Evolutionary conservation across 2,113 vertebrate species (phyloP), one percentile per base, ranked within the genome.

Genomic region (Procavia capensis): DNA sequence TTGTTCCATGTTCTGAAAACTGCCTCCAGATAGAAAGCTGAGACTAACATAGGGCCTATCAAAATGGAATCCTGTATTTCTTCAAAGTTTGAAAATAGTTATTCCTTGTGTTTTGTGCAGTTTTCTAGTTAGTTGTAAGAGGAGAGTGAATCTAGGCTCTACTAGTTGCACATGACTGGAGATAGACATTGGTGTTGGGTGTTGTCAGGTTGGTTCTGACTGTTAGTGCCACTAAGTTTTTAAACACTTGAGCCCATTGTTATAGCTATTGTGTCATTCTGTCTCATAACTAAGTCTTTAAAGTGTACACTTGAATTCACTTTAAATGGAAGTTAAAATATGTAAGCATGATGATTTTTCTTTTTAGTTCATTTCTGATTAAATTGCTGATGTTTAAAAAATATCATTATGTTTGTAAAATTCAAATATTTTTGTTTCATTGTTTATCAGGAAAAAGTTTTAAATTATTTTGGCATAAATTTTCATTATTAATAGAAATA

Each of bases 401-500:
- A 39, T 54, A 68, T 24, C 54, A 0, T 70, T 80, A 0, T 50
- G 68, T 76, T 75, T 89, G 2, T 85, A 88, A 47, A 96, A 64
- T 41, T 95, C 6, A 81, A 68, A 29, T 61, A 4, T 6, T 84
- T 93, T 70, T 94, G 34, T 59, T 93, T 95, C n/a, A 43, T 81
- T 95, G 89, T 93, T 90, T 50, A 82, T 82, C 5, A 13, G 6
- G 54, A 50, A 3, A 70, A 36, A 47, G 10, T 50, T 93, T 94
- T 89, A 43, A 82, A 80, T 94, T 27, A 76, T 13, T 13, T 82
- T 95, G 54, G 25, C 6, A 50, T 79, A 78, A 45, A 27, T 92
- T 94, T 85, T 93, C 7, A 95, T 90, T 95, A 57, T 85, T 95
- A 96, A 45, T 80, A 70, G 90, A 92, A 85, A 90, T 63, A 83